Evolutionary conservation across 1,140 invertebrate species (phyloP), one percentile per base, ranked within the genome.

Genomic region (Cepaea nemoralis): DNA sequence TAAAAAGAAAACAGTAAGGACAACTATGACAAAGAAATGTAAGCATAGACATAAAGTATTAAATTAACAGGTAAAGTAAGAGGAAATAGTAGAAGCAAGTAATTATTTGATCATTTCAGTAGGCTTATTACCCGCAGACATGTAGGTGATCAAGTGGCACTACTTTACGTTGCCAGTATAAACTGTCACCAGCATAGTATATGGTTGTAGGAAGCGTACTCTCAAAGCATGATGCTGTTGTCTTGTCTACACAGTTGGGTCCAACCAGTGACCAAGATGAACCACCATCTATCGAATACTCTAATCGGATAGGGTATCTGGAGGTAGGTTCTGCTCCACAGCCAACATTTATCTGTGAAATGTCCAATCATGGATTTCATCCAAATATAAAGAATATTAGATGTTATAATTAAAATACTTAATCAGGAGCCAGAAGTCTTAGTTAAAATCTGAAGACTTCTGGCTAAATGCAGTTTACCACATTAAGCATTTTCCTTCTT

Each of bases 201-300:
- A 92, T 82, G 27, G 91, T 91, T 0, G 89, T 83, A 19, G 85
- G 83, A 22, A 88, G 80, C 48, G 85, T 81, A 33, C 84, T 85
- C 77, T 90, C 86, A 81, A 90, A 86, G 76, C 88, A 88, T 37
- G 81, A 70, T 80, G 87, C 82, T 74, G 82, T 66, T 33, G 85
- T 86, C 66, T 83, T 71, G 24, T 83, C 67, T 12, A 86, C 87
- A 87, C 89, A 91, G 76, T 87, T 88, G 16, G 86, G 80, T 27
- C 89, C 86, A 75, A 91, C 84, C 12, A 89, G 82, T 55, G 85
- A 79, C 92, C 92, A 93, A 8, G 90, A 88, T 82, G 86, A 87
- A 10, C 92, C 92, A 31, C 88, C 87, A 86, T 92, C 91, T 22
- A 85, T 77, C 6, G 91, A 92, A 84, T 92, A 92, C 84, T 93